A percentile compares a stretch with the other conserved stretches of the same genome.
Conservation (phyloP, 2,113 vertebrate genomes). For the Callipepla californica region DNA sequence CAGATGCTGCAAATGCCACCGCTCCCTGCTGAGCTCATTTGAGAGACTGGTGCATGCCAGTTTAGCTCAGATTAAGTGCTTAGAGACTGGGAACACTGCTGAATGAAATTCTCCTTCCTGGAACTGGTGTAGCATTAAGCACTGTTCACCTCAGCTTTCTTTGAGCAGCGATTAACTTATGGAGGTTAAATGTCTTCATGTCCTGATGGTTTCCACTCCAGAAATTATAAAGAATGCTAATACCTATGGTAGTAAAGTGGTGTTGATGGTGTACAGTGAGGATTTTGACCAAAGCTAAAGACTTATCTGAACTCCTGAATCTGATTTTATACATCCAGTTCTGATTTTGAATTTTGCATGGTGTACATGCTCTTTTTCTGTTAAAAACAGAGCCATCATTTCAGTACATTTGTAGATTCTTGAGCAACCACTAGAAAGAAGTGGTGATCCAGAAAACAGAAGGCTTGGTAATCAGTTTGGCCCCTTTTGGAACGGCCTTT, state of each 20-base stretch:
- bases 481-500: neutral
- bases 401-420: neutral
- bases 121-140: neutral
- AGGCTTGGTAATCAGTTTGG: neutral
- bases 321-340: neutral
- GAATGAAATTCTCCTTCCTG: neutral
- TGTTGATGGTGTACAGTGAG: neutral
- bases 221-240: neutral
- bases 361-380: neutral
- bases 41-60: neutral
- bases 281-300: neutral
- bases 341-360: neutral
- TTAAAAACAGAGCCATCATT: neutral
- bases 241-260: neutral
- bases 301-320: neutral
- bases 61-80: neutral
- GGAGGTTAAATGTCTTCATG: neutral
- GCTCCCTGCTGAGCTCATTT: neutral
- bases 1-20: constrained; percentile 2
- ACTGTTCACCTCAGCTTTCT: neutral
- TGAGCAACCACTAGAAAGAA: neutral
- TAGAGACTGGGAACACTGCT: neutral
- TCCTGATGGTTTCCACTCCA: neutral
- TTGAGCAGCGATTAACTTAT: neutral
- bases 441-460: neutral